Evolutionary conservation across 1,140 invertebrate species (phyloP).

Genomic region (Pogonognathellus flavescens): DNA sequence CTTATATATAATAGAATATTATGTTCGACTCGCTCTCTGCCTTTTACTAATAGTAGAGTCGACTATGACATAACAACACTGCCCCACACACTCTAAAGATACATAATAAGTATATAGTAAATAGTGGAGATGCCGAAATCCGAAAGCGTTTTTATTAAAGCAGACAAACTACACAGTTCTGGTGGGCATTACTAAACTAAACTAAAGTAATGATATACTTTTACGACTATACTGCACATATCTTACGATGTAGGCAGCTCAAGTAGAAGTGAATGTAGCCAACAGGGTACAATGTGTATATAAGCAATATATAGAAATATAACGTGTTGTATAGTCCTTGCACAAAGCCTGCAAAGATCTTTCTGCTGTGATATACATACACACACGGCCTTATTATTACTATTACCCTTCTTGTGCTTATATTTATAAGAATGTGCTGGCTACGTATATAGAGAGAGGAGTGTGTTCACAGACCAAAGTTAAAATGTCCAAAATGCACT

Average conservation of each 20-base stretch:
- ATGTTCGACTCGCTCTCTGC: conserved; percentile 29
- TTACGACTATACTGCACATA: too few relatives aligned
- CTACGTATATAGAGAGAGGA: not conserved
- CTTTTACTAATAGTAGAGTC: not conserved
- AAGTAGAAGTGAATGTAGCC: too few relatives aligned
- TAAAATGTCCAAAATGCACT: conserved; percentile 40
- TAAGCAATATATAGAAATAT: too few relatives aligned
- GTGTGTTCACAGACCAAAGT: conserved; percentile 11
- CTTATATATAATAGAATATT: conserved; percentile 32
- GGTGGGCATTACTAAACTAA: too few relatives aligned
- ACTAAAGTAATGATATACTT: too few relatives aligned
- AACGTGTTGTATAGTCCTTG: too few relatives aligned
- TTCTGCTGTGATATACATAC: not conserved
- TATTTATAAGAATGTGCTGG: not conserved
- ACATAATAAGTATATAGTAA: conserved; percentile 1
- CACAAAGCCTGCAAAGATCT: not conserved
- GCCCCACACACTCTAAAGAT: conserved; percentile 2
- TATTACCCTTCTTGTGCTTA: not conserved
- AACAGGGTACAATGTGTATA: too few relatives aligned
- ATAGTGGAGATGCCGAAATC: not conserved
- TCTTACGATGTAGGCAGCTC: too few relatives aligned
- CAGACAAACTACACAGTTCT: too few relatives aligned
- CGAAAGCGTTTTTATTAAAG: too few relatives aligned
- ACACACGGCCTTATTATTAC: too few relatives aligned
- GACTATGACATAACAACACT: conserved; percentile 27